Conservation (phyloP, 2,797 vertebrate genomes). For the Premnoplex brunnescens region DNA sequence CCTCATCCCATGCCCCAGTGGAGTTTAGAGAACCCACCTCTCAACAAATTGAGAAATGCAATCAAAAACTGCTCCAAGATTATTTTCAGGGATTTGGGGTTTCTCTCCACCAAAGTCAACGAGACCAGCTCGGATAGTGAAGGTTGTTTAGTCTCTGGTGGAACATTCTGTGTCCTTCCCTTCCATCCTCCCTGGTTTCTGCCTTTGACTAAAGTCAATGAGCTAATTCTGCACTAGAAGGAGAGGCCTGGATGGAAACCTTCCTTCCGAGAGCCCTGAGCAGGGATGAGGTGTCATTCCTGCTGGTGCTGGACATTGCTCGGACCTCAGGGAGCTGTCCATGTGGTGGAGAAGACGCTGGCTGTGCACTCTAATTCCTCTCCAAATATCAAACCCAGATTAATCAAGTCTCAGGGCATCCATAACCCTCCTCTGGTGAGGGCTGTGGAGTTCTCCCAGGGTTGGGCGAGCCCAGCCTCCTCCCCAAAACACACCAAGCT, state of each 20-base stretch:
- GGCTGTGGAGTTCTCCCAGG: background rate
- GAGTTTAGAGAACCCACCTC: background rate
- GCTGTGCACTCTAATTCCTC: background rate
- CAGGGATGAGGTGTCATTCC: background rate
- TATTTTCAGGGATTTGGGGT: background rate
- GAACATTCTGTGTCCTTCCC: background rate
- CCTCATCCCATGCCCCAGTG: background rate
- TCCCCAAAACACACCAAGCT: background rate
- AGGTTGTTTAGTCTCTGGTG: background rate
- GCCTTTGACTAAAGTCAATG: background rate
- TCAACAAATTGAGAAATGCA: background rate
- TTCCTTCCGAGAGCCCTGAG: background rate
- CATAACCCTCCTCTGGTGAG: background rate
- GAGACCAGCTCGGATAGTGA: rapidly evolving
- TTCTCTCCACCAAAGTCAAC: background rate
- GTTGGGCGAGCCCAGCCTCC: background rate
- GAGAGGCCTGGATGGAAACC: background rate
- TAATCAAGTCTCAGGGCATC: background rate
- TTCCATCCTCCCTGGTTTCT: background rate
- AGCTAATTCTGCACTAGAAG: background rate
- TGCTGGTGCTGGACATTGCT: background rate
- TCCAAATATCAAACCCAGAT: background rate
- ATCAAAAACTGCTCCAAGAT: background rate
- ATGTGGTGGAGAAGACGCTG: background rate
- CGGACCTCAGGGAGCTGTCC: background rate